Evolutionary conservation across 2,113 vertebrate species (phyloP), one percentile per base, ranked within the genome.

Genomic region (Stomatorhinus ivindoensis): DNA sequence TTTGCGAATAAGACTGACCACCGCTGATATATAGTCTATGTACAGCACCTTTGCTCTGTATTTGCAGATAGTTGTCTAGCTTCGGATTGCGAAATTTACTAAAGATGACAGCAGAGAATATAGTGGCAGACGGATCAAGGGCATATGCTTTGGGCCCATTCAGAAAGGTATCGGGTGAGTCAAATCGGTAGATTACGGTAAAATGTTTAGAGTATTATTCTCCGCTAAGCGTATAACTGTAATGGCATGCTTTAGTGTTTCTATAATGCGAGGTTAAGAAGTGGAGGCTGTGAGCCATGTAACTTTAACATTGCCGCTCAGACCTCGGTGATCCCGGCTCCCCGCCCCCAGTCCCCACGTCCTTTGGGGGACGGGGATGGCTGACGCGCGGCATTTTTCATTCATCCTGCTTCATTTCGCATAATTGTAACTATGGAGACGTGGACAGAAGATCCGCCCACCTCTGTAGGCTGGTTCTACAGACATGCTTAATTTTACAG

Each of bases 391-490:
- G 48, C 19, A 24, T 55, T 58, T 55, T 51, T 76, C 76, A 35
- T 53, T 80, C 76, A 55, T n/a, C 48, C 39, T 84, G 21, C 47
- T 46, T 51, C 44, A 39, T 27, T 51, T 53, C 10, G 35, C 31
- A 21, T 89, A 51, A 82, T 55, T 51, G 73, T 89, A 83, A n/a
- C 50, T 83, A 88, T 88, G 88, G 65, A 50, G 27, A 88, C 21
- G 42, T 80, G 42, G 65, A 51, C 42, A 47, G 44, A 48, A 47
- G 31, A 19, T 50, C 61, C n/a, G n/a, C 46, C 65, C 39, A 24
- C 82, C 69, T 47, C 27, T 2, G n/a, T 35, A n/a, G 39, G 5
- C 39, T 3, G 19, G 44, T 19, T 44, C 3, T 44, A 24, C 76
- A 82, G 82, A 84, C 44, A 24, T 47, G 35, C 73, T 47, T 65